Conservation (phyloP, 2,888 invertebrate species). For the Heteropelma amictum region DNA sequence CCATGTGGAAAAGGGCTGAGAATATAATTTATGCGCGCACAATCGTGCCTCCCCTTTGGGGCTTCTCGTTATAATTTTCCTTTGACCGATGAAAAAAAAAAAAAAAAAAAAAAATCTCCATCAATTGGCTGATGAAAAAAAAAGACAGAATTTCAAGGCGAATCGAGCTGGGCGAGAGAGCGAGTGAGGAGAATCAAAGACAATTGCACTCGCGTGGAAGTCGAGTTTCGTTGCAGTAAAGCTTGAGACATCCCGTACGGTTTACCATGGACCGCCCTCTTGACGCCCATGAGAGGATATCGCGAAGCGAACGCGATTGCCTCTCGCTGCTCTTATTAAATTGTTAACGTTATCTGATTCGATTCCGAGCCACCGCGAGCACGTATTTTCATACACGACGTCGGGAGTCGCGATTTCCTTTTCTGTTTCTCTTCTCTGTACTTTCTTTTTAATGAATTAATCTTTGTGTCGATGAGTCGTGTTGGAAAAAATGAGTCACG, state of each 20-base stretch:
- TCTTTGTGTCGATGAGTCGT: no score
- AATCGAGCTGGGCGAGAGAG: neutral
- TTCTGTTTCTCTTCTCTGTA: no score
- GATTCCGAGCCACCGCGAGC: constrained; percentile 44
- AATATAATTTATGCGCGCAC: constrained; percentile 46
- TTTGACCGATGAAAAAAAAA: neutral
- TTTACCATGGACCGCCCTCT: constrained; percentile 56
- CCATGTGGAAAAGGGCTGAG: neutral
- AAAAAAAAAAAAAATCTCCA: neutral
- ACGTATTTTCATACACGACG: constrained; percentile 36
- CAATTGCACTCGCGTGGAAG: constrained; percentile 42
- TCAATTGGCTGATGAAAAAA: constrained; percentile 18
- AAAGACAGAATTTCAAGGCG: constrained; percentile 12
- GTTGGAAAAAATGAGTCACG: no score
- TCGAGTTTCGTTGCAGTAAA: constrained; percentile 42
- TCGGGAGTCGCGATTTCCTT: no score
- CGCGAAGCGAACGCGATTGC: constrained; percentile 48
- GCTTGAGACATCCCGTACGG: constrained; percentile 54
- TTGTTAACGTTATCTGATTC: constrained; percentile 56
- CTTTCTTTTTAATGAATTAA: no score
- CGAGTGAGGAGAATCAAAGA: neutral
- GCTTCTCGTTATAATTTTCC: constrained; percentile 31
- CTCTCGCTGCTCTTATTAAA: constrained; percentile 57
- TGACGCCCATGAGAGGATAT: constrained; percentile 52
- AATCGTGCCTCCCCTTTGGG: neutral